Evolutionary conservation across 2,113 vertebrate genomes (phyloP).

Genomic region (Mellivora capensis): DNA sequence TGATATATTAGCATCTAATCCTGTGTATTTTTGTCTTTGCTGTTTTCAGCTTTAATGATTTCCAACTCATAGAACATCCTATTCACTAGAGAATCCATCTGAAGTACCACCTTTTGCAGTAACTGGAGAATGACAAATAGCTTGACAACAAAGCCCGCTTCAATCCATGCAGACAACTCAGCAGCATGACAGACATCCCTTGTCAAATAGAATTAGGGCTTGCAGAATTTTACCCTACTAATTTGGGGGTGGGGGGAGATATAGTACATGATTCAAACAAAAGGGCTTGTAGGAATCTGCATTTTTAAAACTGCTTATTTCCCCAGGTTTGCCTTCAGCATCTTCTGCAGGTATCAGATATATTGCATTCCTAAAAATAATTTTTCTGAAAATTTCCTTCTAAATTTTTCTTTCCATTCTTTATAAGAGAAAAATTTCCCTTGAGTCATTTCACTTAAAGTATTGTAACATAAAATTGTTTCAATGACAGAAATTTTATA

Average conservation of each 20-base stretch:
- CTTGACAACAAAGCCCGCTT: neutral
- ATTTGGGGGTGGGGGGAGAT: neutral
- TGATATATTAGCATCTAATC: conserved; percentile 46
- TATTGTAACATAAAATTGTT: neutral
- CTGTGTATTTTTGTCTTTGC: conserved; percentile 19
- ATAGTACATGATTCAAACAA: neutral
- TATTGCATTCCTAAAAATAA: neutral
- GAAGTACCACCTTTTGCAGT: neutral
- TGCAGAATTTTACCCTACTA: neutral
- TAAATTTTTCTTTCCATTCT: neutral
- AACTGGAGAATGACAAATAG: conserved; percentile 1
- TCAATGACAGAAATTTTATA: neutral
- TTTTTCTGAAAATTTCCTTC: neutral
- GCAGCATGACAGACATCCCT: neutral
- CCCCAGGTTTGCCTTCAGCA: neutral
- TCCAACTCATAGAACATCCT: neutral
- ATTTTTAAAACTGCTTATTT: neutral
- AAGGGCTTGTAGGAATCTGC: neutral
- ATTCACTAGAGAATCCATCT: neutral
- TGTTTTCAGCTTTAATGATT: conserved; percentile 45
- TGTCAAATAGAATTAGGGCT: neutral
- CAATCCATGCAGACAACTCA: neutral
- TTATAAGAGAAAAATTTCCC: neutral
- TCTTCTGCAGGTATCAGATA: neutral
- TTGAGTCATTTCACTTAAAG: neutral